Percentiles rank a stretch among this genome's conserved stretches.
Conservation (phyloP, 2,113 vertebrate genomes). For the Podarcis muralis region DNA sequence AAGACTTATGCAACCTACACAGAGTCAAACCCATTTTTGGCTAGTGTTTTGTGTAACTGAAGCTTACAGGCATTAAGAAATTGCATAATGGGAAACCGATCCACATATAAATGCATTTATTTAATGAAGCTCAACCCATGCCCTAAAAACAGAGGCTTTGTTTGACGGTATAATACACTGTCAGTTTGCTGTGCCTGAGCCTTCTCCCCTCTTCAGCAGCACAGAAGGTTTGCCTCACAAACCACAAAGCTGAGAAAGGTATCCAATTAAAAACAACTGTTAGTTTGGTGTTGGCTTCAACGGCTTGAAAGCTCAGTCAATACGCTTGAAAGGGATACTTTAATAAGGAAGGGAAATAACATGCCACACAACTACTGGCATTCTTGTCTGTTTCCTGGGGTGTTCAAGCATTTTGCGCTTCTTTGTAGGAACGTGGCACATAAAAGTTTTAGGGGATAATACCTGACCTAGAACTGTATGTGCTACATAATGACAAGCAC, state of each 20-base stretch:
- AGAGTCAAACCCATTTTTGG: background rate
- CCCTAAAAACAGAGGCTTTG: background rate
- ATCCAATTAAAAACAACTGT: background rate
- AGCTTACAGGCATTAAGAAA: background rate
- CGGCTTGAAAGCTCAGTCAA: slow-evolving; percentile 1
- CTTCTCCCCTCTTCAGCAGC: background rate
- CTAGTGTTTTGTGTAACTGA: background rate
- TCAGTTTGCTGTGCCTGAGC: background rate
- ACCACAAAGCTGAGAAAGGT: background rate
- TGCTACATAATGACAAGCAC: background rate
- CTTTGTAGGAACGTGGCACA: background rate
- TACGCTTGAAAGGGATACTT: background rate
- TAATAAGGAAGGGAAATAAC: slow-evolving; percentile 1
- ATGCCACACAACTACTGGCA: background rate
- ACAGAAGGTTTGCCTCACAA: background rate
- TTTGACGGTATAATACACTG: background rate
- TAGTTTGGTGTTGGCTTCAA: slow-evolving; percentile 1
- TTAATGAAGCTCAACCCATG: background rate
- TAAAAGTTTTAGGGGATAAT: background rate
- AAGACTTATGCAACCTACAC: background rate
- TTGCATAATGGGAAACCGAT: background rate
- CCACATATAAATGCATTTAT: background rate
- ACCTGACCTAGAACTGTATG: background rate
- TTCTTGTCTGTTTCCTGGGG: background rate
- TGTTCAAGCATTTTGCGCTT: background rate